phyloP scores from a whole-genome alignment of 2,113 vertebrate species.

The Phylloscopus trochilus region DNA sequence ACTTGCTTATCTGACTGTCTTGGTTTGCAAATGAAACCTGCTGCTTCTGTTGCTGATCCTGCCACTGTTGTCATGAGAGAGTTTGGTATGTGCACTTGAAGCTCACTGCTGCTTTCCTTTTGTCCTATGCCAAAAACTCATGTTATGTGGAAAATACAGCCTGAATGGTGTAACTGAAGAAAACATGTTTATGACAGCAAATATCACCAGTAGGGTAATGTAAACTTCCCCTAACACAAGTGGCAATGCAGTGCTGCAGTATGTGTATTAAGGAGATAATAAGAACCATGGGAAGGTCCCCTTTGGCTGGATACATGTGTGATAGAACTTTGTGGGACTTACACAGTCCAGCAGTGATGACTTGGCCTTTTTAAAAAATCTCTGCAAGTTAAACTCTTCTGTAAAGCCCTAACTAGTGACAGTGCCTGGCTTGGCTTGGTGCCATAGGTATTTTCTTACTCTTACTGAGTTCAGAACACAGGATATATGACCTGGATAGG shows the following conservation, averaged over 20 bases:
- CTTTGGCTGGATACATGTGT: neutral
- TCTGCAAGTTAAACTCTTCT: neutral
- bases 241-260: neutral
- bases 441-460: neutral
- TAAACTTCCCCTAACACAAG: neutral
- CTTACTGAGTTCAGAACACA: neutral
- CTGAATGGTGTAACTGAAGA: neutral
- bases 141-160: neutral
- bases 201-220: neutral
- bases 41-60: constrained; percentile 37
- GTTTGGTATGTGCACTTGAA: neutral
- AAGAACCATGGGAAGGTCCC: neutral
- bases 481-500: neutral
- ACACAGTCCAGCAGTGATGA: neutral
- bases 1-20: neutral
- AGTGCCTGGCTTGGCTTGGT: neutral
- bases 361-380: neutral
- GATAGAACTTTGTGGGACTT: neutral
- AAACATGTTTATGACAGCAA: neutral
- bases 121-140: constrained; percentile 14
- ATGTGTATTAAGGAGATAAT: neutral
- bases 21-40: constrained; percentile 29
- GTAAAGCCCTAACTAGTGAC: neutral
- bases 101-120: constrained; percentile 21
- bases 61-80: neutral